phyloP scores from a whole-genome alignment of 1,140 invertebrate genomes.

The Hypsibius dujardini region DNA sequence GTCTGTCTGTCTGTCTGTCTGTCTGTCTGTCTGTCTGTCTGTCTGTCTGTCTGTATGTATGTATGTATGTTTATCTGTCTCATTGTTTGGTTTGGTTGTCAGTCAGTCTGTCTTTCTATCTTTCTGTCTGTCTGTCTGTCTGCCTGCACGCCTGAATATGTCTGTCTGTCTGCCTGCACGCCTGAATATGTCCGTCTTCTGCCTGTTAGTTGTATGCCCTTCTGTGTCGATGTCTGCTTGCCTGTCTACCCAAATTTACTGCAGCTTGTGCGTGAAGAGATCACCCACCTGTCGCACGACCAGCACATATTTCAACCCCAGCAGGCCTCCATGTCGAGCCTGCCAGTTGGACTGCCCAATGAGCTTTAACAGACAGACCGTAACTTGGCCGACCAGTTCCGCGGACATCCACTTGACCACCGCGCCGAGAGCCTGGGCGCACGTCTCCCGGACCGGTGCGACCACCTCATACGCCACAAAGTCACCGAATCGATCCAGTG shows the following conservation, averaged over 20 bases:
- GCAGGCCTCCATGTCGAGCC: slow-evolving; percentile 71
- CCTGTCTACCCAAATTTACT: slow-evolving; percentile 15
- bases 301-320: slow-evolving; percentile 80
- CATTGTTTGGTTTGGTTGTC: no score
- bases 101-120: no score
- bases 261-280: not conserved
- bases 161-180: no score
- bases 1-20: no score
- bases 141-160: no score
- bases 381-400: slow-evolving; percentile 45
- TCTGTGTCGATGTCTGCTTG: no score
- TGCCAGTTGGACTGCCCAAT: slow-evolving; percentile 61
- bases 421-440: slow-evolving; percentile 72
- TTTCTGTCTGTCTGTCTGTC: no score
- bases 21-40: no score
- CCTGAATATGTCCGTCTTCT: no score
- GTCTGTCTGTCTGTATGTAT: no score
- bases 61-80: no score
- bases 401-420: slow-evolving; percentile 47
- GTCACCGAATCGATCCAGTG: slow-evolving; percentile 83
- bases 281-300: slow-evolving; percentile 53
- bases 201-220: no score
- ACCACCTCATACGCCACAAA: slow-evolving; percentile 88
- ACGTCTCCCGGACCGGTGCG: slow-evolving; percentile 85
- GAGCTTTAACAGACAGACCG: slow-evolving; percentile 52